phyloP scores from a whole-genome alignment of 2,888 invertebrate genomes.

The Stenichneumon culpator region DNA sequence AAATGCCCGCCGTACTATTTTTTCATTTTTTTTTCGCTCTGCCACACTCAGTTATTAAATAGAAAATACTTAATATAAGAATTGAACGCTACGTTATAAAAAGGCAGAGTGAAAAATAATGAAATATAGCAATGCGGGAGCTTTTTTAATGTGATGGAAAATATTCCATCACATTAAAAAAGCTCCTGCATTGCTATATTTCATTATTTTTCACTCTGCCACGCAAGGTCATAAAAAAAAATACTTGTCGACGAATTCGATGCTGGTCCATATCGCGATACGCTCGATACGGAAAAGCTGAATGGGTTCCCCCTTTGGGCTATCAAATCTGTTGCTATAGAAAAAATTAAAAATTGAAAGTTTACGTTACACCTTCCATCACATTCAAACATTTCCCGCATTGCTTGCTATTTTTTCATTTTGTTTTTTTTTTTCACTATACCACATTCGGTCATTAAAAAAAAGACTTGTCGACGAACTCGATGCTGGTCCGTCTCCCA shows the following conservation, averaged over 20 bases:
- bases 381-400: not conserved
- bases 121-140: no score
- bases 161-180: not conserved
- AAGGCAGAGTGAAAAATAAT: no score
- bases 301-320: no score
- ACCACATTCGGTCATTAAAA: not conserved
- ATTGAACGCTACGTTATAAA: not conserved
- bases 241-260: conserved; percentile 13
- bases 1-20: no score
- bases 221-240: not conserved
- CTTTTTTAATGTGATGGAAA: no score
- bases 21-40: not conserved
- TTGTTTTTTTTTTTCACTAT: not conserved
- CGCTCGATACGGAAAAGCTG: not conserved
- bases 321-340: no score
- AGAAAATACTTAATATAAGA: not conserved
- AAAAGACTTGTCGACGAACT: conserved; percentile 14
- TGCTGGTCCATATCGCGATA: conserved; percentile 34
- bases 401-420: conserved; percentile 2
- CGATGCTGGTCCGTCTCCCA: conserved; percentile 38
- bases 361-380: no score
- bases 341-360: no score
- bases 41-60: not conserved
- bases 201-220: no score
- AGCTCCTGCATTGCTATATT: conserved; percentile 15